Evolutionary conservation across 2,797 vertebrate species (phyloP).

Genomic region (Tenualosa thibaudeaui): DNA sequence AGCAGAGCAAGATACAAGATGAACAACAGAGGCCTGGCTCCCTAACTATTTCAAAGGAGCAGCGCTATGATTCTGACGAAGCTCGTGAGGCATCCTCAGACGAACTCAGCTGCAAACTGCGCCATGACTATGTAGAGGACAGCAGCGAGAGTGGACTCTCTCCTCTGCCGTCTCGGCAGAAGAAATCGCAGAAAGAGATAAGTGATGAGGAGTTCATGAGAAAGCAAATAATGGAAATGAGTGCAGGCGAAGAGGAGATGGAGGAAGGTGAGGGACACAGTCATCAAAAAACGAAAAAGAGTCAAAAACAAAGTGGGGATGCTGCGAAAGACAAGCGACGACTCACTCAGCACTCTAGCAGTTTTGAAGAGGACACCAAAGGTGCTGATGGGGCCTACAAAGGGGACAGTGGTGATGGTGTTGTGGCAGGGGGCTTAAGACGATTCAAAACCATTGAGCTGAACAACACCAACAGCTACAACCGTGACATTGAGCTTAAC

Average conservation of each 20-base stretch:
- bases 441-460: conserved; percentile 99
- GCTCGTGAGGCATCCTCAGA: conserved; percentile 86
- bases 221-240: conserved; percentile 97
- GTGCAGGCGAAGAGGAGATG: conserved; percentile 93
- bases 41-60: conserved; percentile 87
- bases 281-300: conserved; percentile 75
- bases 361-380: conserved; percentile 88
- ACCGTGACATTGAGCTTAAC: conserved; percentile 87
- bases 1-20: conserved; percentile 55
- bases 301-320: conserved; percentile 81
- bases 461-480: conserved; percentile 91
- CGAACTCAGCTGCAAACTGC: conserved; percentile 93
- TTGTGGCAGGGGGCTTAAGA: conserved; percentile 87
- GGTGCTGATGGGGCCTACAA: conserved; percentile 71
- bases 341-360: conserved; percentile 83
- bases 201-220: conserved; percentile 97
- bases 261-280: conserved; percentile 77
- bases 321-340: conserved; percentile 85
- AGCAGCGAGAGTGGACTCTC: conserved; percentile 95
- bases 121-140: conserved; percentile 96
- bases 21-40: conserved; percentile 89
- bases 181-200: conserved; percentile 78
- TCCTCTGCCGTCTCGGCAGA: conserved; percentile 82
- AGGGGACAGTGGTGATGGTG: conserved; percentile 77
- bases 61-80: conserved; percentile 86